Evolutionary conservation across 2,797 vertebrate genomes (phyloP).

Genomic region (Bovichtus variegatus): DNA sequence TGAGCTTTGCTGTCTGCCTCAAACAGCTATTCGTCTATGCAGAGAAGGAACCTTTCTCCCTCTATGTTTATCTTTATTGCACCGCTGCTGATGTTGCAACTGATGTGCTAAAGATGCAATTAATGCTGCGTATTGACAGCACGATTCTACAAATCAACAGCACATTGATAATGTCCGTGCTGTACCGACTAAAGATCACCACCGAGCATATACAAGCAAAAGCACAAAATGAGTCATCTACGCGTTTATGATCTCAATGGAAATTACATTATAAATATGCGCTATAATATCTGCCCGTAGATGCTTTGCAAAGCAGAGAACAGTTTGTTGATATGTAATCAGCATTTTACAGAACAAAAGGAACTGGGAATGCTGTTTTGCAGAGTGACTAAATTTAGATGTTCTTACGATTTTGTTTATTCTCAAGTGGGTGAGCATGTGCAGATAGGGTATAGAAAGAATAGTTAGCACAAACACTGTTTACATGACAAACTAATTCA

Average conservation of each 20-base stretch:
- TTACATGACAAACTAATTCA: slow-evolving; percentile 35
- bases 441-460: slow-evolving; percentile 19
- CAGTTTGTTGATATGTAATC: slow-evolving; percentile 52
- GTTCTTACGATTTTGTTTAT: slow-evolving; percentile 56
- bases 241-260: slow-evolving; percentile 31
- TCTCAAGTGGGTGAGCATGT: slow-evolving; percentile 30
- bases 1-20: slow-evolving; percentile 8
- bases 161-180: slow-evolving; percentile 28
- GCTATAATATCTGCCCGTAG: slow-evolving; percentile 13
- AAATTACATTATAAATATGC: slow-evolving; percentile 42
- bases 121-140: slow-evolving; percentile 54
- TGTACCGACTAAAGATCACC: slow-evolving; percentile 36
- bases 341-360: slow-evolving; percentile 58
- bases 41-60: slow-evolving; percentile 11
- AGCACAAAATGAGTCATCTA: slow-evolving; percentile 29
- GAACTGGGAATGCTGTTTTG: slow-evolving; percentile 39
- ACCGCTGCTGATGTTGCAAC: slow-evolving; percentile 46
- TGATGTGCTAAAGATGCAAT: slow-evolving; percentile 60
- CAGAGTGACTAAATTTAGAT: slow-evolving; percentile 50
- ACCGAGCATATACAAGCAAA: slow-evolving; percentile 22
- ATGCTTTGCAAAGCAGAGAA: slow-evolving; percentile 35
- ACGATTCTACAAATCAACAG: slow-evolving; percentile 54
- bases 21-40: slow-evolving; percentile 6
- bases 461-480: slow-evolving; percentile 30
- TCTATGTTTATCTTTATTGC: slow-evolving; percentile 52